Base-by-base conservation (phyloP, 2,888 invertebrate genomes). In the Melipona bicolor region DNA sequence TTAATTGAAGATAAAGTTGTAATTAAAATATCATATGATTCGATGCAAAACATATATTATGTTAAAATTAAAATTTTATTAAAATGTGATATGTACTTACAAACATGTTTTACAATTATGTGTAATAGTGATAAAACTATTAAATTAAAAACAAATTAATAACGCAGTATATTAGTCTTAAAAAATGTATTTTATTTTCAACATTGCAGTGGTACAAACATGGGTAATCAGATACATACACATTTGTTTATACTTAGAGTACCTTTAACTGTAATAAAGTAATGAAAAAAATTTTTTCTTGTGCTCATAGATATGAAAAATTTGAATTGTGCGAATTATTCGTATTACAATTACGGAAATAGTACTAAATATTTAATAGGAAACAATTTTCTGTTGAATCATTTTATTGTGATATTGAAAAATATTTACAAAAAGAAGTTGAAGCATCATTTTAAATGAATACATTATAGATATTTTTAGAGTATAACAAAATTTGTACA, bases 101-200 rank as follows among this genome's bases (percentile, higher is more conserved):
- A 65, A 54, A 71, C 43, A 54, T 21, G n/a, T 61, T 59, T 67
- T 24, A 69, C n/a, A n/a, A 21, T 56, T 32, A 36, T 52, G 27
- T 50, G 50, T 79, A 69, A 32, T 59, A 43, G 19, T 19, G 32
- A 13, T 49, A n/a, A n/a, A 49, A 67, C 21, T 43, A 13, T 21
- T 9, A 43, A 43, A 50, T 61, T 49, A 62, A 50, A 69, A 64
- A 27, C 24, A 59, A 24, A 62, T 27, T 36, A 15, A 36, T 68
- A 11, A 56, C 4, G 49, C 9, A 27, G 11, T 13, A 21, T 72
- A 61, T 76, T 83, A 87, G 79, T 89, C 54, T 89, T 71, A 87
- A 92, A 92, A 91, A 91, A 91, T 91, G 88, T 90, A 89, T 91
- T 91, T 91, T 92, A 91, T 91, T 92, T 90, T 92, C 90, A 92